A percentile compares a stretch with the other conserved stretches of the same genome.
phyloP scores from a whole-genome alignment of 2,888 invertebrate genomes.

The Tenthredo notha region DNA sequence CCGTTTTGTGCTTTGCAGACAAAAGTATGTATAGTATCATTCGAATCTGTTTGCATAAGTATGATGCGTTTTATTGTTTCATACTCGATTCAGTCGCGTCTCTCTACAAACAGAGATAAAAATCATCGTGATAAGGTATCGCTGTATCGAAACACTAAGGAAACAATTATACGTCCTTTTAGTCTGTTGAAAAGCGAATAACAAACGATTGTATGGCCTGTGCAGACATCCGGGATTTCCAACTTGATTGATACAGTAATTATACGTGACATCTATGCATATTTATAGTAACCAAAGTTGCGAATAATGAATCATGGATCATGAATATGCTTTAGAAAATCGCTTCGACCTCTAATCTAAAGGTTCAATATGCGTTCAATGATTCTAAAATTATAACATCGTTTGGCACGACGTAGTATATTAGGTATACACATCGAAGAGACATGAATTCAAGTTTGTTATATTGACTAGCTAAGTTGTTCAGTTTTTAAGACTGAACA shows the following conservation, averaged over 20 bases:
- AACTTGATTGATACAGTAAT: too few species aligned
- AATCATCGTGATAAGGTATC: constrained; percentile 19
- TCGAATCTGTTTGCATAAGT: not conserved
- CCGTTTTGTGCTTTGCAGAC: not conserved
- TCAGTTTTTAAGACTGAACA: not conserved
- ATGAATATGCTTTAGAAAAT: not conserved
- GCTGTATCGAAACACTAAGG: constrained; percentile 14
- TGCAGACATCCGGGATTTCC: not conserved
- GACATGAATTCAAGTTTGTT: not conserved
- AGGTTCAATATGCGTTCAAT: not conserved
- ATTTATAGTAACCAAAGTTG: not conserved
- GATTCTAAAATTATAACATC: not conserved
- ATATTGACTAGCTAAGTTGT: not conserved
- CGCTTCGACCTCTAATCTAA: not conserved
- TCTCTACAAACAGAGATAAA: not conserved
- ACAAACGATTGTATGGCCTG: not conserved
- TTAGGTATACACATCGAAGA: not conserved
- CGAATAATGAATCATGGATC: not conserved
- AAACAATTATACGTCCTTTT: not conserved
- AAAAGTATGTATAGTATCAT: not conserved
- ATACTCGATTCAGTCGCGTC: not conserved
- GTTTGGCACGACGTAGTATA: not conserved
- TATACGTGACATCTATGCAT: not conserved
- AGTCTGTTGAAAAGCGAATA: not conserved
- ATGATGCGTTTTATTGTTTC: not conserved